Base-by-base conservation (phyloP, 1,140 invertebrate genomes). In the Pachypsylla venusta region DNA sequence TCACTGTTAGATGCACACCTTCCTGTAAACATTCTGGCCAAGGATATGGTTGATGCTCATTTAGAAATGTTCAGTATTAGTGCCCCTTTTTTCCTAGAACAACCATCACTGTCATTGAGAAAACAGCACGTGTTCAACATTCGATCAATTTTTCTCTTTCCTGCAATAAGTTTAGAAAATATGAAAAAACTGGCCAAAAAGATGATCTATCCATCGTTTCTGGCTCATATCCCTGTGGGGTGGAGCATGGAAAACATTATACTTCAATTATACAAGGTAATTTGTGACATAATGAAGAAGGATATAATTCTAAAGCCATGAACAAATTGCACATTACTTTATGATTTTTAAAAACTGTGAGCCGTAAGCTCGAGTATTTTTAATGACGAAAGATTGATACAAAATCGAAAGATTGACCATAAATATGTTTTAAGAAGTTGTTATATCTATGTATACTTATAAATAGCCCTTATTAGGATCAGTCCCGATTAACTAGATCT, bases 241-340 rank as follows among this genome's bases (percentile, higher is more conserved):
- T 48, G 42, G 42, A 19, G n/a, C n/a, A 48, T 48, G 42, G 42
- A 48, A 5, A 22, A 48, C 22, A 48, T 48, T 48, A 22, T 48
- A 7, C 7, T 22, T 4, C 16, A 10, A 7, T 22, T 48, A 4
- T 48, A n/a, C 42, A 19, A 48, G 42, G 42, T 48, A 48, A 35
- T 35, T 12, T 35, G 10, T n/a, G n/a, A n/a, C n/a, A n/a, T n/a
- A n/a, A n/a, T n/a, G n/a, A n/a, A n/a, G n/a, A n/a, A n/a, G n/a
- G n/a, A n/a, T n/a, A n/a, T n/a, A n/a, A n/a, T n/a, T n/a, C n/a
- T n/a, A n/a, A n/a, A n/a, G n/a, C n/a, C n/a, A n/a, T n/a, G n/a
- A n/a, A n/a, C n/a, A n/a, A n/a, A n/a, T n/a, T n/a, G n/a, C n/a
- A n/a, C n/a, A n/a, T n/a, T n/a, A n/a, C n/a, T n/a, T n/a, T n/a